Base-by-base conservation (phyloP, 2,888 invertebrate species). In the Brachylomia viminalis region DNA sequence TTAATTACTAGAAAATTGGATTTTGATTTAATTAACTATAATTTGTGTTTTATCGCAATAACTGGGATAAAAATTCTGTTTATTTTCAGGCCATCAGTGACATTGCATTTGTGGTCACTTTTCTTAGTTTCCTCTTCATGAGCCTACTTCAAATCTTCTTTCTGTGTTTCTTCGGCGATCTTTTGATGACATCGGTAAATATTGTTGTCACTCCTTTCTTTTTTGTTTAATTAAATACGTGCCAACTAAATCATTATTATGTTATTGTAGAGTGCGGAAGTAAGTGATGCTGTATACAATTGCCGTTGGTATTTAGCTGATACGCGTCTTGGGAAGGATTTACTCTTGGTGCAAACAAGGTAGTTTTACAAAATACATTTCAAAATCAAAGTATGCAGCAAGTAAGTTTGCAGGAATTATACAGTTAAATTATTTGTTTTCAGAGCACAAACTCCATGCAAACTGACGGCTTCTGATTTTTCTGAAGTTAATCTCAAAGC, bases 81-180 rank as follows among this genome's bases (percentile, higher is more conserved):
- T 67, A 47, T 73, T 91, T 92, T 68, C 90, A 95, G 94, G 90
- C 89, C 5, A 90, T 92, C 52, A 84, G 88, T 4, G 92, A 94
- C 42, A 52, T 89, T 3, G 87, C 85, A 0, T 84, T 92, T 20
- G 84, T 91, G 0, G 52, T 91, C 0, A 81, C 90, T 0, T 95
- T 94, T 65, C 54, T 94, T 0, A 79, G 90, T 27, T 95, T 95
- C 58, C 88, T 95, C 2, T 87, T 87, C 33, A 86, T 92, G 80
- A 91, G 90, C 77, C 74, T 94, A 33, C 77, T 93, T 30, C 95
- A 95, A 86, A 92, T 94, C 72, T 95, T 90, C 77, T 92, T 94
- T 30, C 75, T 95, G 0, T 95, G 95, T 73, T 93, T 91, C 84
- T 95, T 94, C 58, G 95, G 93, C 0, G 93, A 95, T 83, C 87